These are phyloP conservation scores for Scaptomyza tumidula DNA, from an alignment of 2,888 invertebrate species.

Conservation along the genomic window DNA sequence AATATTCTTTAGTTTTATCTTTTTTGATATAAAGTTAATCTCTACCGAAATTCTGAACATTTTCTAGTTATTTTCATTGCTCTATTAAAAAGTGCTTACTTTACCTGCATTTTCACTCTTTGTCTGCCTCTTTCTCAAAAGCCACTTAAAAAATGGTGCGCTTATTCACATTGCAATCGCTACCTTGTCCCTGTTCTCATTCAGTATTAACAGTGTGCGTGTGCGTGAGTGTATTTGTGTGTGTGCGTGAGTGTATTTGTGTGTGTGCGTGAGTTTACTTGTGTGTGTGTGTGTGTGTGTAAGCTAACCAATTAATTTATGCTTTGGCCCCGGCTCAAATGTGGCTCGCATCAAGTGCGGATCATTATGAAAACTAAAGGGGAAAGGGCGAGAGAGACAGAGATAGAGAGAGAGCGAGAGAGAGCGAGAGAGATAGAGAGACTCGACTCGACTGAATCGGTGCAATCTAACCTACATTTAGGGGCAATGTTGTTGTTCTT, in stretches of 20 bases:
- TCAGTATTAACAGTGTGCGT: constrained; percentile 5
- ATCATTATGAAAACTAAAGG: constrained; percentile 43
- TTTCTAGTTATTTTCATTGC: background rate
- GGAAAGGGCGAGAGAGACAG: background rate
- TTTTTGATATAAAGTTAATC: background rate
- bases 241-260: too few relatives aligned
- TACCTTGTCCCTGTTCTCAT: constrained; percentile 49
- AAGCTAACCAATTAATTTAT: constrained; percentile 60
- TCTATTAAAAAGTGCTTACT: background rate
- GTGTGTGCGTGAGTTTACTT: background rate
- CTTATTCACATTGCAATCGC: constrained; percentile 24
- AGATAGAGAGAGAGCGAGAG: background rate
- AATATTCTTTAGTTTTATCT: too few relatives aligned
- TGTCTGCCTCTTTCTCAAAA: constrained; percentile 4
- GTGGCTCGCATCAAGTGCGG: constrained; percentile 47
- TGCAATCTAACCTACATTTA: constrained; percentile 68
- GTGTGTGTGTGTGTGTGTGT: constrained; percentile 16
- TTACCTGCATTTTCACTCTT: background rate
- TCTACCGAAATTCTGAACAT: background rate
- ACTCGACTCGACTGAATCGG: constrained; percentile 21
- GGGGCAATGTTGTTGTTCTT: constrained; percentile 5
- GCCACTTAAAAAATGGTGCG: constrained; percentile 20
- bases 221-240: constrained; percentile 1
- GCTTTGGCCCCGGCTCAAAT: constrained; percentile 54
- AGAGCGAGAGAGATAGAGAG: too few relatives aligned